Evolutionary conservation across 2,888 invertebrate genomes (phyloP).

Genomic region (Cephus rjabovi): DNA sequence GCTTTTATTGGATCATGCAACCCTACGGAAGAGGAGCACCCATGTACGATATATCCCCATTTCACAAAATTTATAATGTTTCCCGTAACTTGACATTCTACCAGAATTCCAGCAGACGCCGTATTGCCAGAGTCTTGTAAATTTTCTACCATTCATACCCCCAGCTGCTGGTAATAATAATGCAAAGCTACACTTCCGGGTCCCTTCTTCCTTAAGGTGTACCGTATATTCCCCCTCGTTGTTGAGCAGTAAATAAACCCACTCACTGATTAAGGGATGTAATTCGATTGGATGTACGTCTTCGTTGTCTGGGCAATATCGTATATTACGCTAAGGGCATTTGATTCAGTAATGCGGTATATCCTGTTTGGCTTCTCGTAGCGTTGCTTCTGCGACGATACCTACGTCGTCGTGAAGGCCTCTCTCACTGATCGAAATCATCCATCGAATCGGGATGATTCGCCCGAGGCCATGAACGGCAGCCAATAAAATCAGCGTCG

Average conservation of each 20-base stretch:
- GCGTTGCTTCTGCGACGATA: neutral
- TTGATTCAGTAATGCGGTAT: slow-evolving; percentile 12
- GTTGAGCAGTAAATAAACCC: neutral
- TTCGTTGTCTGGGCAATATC: neutral
- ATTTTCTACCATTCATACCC: neutral
- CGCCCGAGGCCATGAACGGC: neutral
- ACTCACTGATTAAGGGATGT: neutral
- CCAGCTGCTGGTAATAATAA: neutral
- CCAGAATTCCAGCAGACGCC: neutral
- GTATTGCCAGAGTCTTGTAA: neutral
- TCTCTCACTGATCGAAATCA: neutral
- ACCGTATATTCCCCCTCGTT: neutral
- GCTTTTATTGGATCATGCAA: neutral
- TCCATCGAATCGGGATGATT: neutral
- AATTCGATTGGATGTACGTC: neutral
- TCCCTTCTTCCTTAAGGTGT: neutral
- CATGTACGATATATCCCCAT: neutral
- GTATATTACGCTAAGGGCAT: neutral
- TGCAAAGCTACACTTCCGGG: neutral
- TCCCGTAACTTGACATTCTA: neutral
- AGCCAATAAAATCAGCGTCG: neutral
- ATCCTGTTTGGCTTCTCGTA: neutral
- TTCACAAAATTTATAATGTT: neutral
- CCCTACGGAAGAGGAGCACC: neutral
- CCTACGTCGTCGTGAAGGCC: neutral